Percentiles rank a stretch among this genome's conserved stretches.
Conservation (phyloP, 1,140 invertebrate species). For the Drosophila fuyamai region DNA sequence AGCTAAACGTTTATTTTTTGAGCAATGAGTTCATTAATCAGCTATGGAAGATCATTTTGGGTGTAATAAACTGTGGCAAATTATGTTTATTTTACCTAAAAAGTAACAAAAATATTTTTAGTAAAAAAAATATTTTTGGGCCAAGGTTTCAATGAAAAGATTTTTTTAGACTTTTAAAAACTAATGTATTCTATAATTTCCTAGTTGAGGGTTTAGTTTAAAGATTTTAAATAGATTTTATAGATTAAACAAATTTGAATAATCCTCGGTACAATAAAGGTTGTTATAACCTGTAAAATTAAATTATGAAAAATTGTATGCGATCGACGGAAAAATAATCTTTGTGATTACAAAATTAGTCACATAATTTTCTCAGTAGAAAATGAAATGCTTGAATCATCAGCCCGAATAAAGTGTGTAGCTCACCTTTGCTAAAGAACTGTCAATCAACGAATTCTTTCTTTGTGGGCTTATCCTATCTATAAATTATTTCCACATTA, state of each 20-base stretch:
- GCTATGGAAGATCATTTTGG: slow-evolving; percentile 4
- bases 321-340: too few species aligned
- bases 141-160: neutral
- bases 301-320: too few species aligned
- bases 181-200: too few species aligned
- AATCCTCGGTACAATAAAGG: too few species aligned
- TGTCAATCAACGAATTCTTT: slow-evolving; percentile 35
- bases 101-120: too few species aligned
- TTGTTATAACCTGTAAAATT: too few species aligned
- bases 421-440: slow-evolving; percentile 1
- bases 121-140: neutral
- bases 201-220: too few species aligned
- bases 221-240: too few species aligned
- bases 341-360: too few species aligned
- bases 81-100: neutral
- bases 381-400: slow-evolving; percentile 11
- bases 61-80: neutral
- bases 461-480: slow-evolving; percentile 33
- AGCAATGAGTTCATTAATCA: slow-evolving; percentile 41
- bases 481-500: slow-evolving; percentile 63
- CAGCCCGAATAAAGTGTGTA: neutral
- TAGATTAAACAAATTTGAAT: too few species aligned
- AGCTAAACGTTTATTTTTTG: slow-evolving; percentile 16
- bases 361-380: neutral
- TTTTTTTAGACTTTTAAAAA: too few species aligned